These are phyloP conservation scores for Brachynemurus nebulosus DNA, from an alignment of 2,888 invertebrate species.

Conservation along the genomic window DNA sequence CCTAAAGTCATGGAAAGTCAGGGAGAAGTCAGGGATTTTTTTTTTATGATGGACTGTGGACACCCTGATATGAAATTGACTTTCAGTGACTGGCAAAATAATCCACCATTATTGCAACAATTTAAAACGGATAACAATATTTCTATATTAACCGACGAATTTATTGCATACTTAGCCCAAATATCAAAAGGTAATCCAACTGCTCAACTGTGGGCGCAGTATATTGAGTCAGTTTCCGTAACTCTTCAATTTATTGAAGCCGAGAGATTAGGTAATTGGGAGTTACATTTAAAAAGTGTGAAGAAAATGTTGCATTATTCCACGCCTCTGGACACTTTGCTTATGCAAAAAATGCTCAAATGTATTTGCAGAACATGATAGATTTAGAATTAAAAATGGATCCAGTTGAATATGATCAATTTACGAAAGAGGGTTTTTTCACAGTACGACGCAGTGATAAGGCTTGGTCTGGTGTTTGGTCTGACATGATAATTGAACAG, in stretches of 20 bases:
- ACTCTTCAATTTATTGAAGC: not conserved
- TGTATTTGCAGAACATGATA: slow-evolving; percentile 28
- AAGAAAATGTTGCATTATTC: not conserved
- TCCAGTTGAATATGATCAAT: slow-evolving; percentile 17
- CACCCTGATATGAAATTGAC: no score
- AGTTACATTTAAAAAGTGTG: not conserved
- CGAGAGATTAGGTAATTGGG: not conserved
- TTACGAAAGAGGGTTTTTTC: slow-evolving; percentile 17
- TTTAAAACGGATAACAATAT: no score
- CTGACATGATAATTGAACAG: slow-evolving; percentile 25
- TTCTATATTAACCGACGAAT: no score
- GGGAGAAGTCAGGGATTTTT: no score
- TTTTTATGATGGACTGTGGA: no score
- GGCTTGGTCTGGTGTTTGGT: slow-evolving; percentile 19
- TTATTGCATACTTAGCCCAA: no score
- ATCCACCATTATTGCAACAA: no score
- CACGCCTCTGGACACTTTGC: slow-evolving; percentile 22
- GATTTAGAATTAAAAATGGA: slow-evolving; percentile 18
- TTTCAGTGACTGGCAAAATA: no score
- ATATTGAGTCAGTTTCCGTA: not conserved
- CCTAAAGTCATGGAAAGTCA: no score
- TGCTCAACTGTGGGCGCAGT: not conserved
- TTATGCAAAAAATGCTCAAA: slow-evolving; percentile 25
- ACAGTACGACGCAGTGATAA: slow-evolving; percentile 14
- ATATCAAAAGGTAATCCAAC: not conserved